These are phyloP conservation scores for Phyllopteryx taeniolatus DNA, from an alignment of 2,113 vertebrate genomes.

Conservation along the genomic window DNA sequence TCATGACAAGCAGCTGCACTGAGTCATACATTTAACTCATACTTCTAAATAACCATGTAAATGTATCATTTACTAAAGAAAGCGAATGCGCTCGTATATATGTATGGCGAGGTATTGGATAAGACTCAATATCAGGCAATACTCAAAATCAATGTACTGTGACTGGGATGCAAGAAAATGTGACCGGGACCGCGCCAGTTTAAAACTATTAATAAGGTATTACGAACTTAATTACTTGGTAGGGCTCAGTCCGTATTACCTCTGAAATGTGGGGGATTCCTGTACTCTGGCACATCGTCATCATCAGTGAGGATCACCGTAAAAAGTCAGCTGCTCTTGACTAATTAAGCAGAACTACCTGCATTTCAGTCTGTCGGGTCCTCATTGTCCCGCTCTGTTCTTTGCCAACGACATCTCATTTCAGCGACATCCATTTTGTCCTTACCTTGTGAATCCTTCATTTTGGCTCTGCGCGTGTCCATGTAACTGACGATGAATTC, in stretches of 20 bases:
- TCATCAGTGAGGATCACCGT: constrained; percentile 10
- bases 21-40: neutral
- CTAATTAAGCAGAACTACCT: constrained; percentile 1
- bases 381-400: constrained; percentile 23
- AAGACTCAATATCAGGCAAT: too few species aligned
- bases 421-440: constrained; percentile 14
- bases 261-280: neutral
- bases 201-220: too few species aligned
- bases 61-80: too few species aligned
- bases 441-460: neutral
- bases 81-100: too few species aligned
- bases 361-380: constrained; percentile 59
- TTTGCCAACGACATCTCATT: constrained; percentile 22
- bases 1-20: neutral
- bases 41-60: neutral
- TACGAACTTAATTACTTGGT: neutral
- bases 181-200: too few species aligned
- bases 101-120: too few species aligned
- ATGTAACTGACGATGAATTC: constrained; percentile 77
- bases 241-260: neutral
- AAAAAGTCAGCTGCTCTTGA: constrained; percentile 20
- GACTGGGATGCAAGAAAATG: too few species aligned
- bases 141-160: too few species aligned
- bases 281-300: constrained; percentile 6
- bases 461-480: constrained; percentile 55